phyloP scores from a whole-genome alignment of 2,888 invertebrate genomes.

The Willowsia nigromaculata region DNA sequence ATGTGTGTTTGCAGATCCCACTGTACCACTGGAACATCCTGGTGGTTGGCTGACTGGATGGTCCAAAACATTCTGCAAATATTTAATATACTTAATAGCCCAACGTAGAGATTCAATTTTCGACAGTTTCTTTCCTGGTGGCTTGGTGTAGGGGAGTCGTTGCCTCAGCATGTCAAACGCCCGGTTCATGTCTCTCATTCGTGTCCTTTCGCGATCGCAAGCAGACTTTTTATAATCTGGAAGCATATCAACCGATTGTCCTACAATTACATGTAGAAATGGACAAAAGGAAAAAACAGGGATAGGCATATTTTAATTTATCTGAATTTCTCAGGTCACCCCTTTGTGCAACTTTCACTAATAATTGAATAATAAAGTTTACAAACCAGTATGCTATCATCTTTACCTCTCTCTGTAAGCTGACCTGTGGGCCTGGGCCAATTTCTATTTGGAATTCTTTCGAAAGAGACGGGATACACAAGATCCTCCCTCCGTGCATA shows the following conservation, averaged over 20 bases:
- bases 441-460: constrained; percentile 75
- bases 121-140: constrained; percentile 91
- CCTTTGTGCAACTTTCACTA: neutral
- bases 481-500: constrained; percentile 63
- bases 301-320: neutral
- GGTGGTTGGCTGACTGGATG: constrained; percentile 28
- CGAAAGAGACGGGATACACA: constrained; percentile 72
- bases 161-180: constrained; percentile 84
- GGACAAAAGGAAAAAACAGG: neutral
- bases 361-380: no score
- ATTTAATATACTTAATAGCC: constrained; percentile 89
- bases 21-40: neutral
- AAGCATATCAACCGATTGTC: constrained; percentile 46
- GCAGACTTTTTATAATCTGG: constrained; percentile 91
- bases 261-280: neutral
- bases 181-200: constrained; percentile 92
- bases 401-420: constrained; percentile 36
- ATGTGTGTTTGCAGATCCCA: neutral
- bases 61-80: constrained; percentile 84
- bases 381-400: neutral
- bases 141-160: constrained; percentile 82
- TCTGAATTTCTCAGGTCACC: neutral
- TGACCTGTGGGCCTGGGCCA: constrained; percentile 61
- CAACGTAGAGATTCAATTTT: constrained; percentile 91
- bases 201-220: constrained; percentile 89